Conservation (phyloP, 2,113 vertebrate genomes). For the Cryptoleucopteryx plumbea region DNA sequence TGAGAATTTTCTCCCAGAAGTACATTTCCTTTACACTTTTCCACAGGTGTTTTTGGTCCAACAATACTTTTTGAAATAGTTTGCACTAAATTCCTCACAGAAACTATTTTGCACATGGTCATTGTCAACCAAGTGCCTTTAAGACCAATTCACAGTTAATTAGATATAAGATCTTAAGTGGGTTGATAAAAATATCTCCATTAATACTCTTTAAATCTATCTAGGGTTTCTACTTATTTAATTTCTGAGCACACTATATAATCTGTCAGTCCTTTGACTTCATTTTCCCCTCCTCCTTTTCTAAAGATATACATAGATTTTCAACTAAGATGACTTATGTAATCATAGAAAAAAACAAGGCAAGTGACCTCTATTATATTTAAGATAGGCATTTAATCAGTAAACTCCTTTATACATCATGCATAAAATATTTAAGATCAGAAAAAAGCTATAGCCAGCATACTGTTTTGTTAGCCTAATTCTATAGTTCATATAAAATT, state of each 20-base stretch:
- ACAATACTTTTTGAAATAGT: neutral
- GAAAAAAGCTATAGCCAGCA: neutral
- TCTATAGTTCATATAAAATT: neutral
- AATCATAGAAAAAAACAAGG: neutral
- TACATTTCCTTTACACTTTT: neutral
- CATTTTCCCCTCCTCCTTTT: neutral
- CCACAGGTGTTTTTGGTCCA: neutral
- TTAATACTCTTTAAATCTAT: neutral
- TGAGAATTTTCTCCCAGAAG: neutral
- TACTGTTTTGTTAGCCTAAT: neutral
- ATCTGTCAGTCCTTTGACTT: neutral
- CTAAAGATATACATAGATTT: neutral
- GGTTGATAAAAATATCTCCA: neutral
- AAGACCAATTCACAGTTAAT: neutral
- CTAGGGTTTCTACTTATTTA: neutral
- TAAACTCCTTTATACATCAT: neutral
- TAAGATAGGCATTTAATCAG: neutral
- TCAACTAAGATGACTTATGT: neutral
- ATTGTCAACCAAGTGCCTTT: neutral
- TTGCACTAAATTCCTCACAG: neutral
- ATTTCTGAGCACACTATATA: neutral
- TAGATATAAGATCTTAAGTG: neutral
- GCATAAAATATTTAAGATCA: neutral
- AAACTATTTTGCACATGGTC: neutral
- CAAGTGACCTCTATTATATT: neutral